Base-by-base conservation (phyloP, 2,113 vertebrate genomes). In the Sinocyclocheilus anshuiensis region DNA sequence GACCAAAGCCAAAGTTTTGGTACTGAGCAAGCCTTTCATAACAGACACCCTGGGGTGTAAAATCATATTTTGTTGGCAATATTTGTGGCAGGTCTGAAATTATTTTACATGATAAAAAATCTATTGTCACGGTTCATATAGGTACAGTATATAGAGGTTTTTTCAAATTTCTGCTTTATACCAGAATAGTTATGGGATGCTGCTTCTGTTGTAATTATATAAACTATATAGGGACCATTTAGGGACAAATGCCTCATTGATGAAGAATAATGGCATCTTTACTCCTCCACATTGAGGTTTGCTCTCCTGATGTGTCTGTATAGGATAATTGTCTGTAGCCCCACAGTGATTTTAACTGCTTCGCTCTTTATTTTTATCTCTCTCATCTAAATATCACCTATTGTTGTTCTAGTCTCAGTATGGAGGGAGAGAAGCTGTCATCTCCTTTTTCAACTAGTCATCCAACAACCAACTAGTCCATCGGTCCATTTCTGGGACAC, bases 281-380 rank as follows among this genome's bases (percentile, higher is more conserved):
- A 24, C 42, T 76, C 72, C 72, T 76, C 72, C 72, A 48, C 22
- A 76, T 50, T 26, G 72, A 75, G 42, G 72, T 50, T 22, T 48
- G 42, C 72, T 76, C 42, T 24, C n/a, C 72, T 76, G 72, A 75
- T 75, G 39, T 45, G 72, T 75, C 39, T 75, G 72, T 45, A 22
- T 39, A 7, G 72, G n/a, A 48, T 76, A 76, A 76, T 76, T 76
- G 72, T 76, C 72, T 24, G 36, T 72, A 72, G 20, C n/a, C 69
- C 69, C 1, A n/a, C 39, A 8, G 72, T 75, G 72, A 75, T 48
- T 75, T 48, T 75, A 75, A 5, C 18, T 81, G 55, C 59, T 63
- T 29, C 0, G 59, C 72, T 63, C 55, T 45, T 48, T 84, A 57
- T 71, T 48, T 76, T 75, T 84, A 53, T 26, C 24, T 50, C 80